Conservation (phyloP, 2,888 invertebrate species). For the Polyommatus icarus region DNA sequence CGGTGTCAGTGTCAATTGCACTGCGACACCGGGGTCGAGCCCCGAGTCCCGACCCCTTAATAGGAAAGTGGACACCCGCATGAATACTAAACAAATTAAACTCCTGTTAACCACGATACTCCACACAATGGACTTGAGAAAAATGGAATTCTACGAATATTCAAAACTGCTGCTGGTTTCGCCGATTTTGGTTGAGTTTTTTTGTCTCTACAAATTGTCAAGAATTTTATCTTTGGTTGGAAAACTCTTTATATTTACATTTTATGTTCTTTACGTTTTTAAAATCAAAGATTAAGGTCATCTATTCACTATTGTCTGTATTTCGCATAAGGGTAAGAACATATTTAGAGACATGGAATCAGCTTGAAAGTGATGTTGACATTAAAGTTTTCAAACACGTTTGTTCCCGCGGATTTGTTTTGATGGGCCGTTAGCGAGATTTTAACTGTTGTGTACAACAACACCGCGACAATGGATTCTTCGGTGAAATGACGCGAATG, state of each 20-base stretch:
- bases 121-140: constrained; percentile 22
- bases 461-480: constrained; percentile 74
- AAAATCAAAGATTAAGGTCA: too few relatives aligned
- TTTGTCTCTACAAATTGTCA: not conserved
- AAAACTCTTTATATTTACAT: not conserved
- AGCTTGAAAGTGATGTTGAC: constrained; percentile 35
- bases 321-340: constrained; percentile 26
- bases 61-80: constrained; percentile 72
- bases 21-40: constrained; percentile 49
- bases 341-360: constrained; percentile 37
- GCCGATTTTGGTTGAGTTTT: not conserved
- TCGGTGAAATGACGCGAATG: constrained; percentile 69
- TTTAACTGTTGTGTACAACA: constrained; percentile 70
- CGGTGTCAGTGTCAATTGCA: constrained; percentile 51
- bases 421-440: constrained; percentile 69
- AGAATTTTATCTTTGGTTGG: not conserved
- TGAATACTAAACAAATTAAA: constrained; percentile 57
- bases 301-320: too few relatives aligned
- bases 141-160: constrained; percentile 1
- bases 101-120: constrained; percentile 49
- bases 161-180: not conserved
- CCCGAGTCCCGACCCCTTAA: constrained; percentile 59
- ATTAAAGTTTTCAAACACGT: constrained; percentile 46
- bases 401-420: constrained; percentile 56
- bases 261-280: not conserved